Evolutionary conservation across 2,797 vertebrate genomes (phyloP).

Genomic region (Karalla daura): DNA sequence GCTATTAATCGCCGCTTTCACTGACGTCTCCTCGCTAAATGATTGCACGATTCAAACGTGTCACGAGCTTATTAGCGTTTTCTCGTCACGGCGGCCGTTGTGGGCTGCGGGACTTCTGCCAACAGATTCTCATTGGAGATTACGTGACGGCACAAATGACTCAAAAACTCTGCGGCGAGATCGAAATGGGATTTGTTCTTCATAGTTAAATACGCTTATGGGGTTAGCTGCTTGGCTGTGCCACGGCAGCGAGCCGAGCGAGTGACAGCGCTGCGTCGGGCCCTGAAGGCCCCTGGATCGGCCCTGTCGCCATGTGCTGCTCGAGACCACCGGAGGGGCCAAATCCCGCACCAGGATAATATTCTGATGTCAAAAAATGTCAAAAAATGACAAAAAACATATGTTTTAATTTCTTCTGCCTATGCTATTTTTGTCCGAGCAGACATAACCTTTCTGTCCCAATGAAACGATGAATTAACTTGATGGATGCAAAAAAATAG

Average conservation of each 20-base stretch:
- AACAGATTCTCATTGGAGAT: slow-evolving; percentile 24
- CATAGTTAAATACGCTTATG: slow-evolving; percentile 29
- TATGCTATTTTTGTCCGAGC: too few species aligned
- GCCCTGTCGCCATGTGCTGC: slow-evolving; percentile 31
- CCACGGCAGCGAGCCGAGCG: slow-evolving; percentile 8
- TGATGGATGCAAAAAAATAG: too few species aligned
- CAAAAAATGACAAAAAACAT: too few species aligned
- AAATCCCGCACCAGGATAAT: too few species aligned
- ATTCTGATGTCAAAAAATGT: too few species aligned
- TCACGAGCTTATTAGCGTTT: slow-evolving; percentile 19
- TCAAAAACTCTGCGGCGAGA: slow-evolving; percentile 23
- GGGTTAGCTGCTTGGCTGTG: slow-evolving; percentile 23
- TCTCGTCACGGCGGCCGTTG: background rate
- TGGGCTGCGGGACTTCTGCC: slow-evolving; percentile 6
- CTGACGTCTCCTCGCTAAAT: slow-evolving; percentile 8
- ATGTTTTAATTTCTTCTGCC: too few species aligned
- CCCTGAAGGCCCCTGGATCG: slow-evolving; percentile 44
- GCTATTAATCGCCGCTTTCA: slow-evolving; percentile 30
- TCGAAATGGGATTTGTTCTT: slow-evolving; percentile 36
- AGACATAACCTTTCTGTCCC: too few species aligned
- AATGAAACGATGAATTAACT: too few species aligned
- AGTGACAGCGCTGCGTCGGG: slow-evolving; percentile 36
- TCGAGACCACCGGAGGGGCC: too few species aligned
- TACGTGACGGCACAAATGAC: slow-evolving; percentile 28
- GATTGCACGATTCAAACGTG: slow-evolving; percentile 6